Conservation (phyloP, 2,797 vertebrate genomes). For the Mus caroli region DNA sequence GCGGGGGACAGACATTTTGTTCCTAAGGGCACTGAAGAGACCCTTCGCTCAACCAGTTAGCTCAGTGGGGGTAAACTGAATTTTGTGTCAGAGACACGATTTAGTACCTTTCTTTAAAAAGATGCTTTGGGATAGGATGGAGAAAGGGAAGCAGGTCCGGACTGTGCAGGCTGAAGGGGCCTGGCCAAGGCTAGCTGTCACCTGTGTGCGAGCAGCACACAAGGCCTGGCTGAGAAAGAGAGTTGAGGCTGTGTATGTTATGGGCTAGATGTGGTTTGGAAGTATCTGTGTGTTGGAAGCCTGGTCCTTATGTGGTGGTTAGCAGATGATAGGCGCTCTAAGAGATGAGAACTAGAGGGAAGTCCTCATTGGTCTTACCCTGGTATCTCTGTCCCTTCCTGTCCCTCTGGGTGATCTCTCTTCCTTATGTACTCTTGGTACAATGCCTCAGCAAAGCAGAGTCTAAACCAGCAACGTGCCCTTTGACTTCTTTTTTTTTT, state of each 20-base stretch:
- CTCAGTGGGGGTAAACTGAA: neutral
- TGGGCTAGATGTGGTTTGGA: neutral
- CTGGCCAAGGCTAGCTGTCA: too few relatives aligned
- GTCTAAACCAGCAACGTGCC: neutral
- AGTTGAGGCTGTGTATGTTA: neutral
- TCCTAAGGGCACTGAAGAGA: neutral
- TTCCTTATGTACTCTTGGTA: neutral
- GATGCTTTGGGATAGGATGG: neutral
- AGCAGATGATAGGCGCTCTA: neutral
- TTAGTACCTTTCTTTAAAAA: conserved; percentile 18
- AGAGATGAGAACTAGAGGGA: neutral
- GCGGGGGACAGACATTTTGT: conserved; percentile 26
- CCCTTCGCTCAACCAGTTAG: neutral
- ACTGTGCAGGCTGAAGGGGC: neutral
- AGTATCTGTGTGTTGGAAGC: neutral
- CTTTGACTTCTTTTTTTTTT: neutral
- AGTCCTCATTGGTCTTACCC: neutral
- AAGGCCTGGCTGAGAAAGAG: neutral
- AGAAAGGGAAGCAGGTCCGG: neutral
- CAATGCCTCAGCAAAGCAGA: neutral
- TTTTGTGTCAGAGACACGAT: conserved; percentile 15
- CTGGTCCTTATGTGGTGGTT: neutral
- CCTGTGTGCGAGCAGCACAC: neutral
- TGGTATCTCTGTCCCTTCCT: neutral
- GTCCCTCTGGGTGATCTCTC: neutral